Base-by-base conservation (phyloP, 2,113 vertebrate species). In the Nothocercus nigrocapillus region DNA sequence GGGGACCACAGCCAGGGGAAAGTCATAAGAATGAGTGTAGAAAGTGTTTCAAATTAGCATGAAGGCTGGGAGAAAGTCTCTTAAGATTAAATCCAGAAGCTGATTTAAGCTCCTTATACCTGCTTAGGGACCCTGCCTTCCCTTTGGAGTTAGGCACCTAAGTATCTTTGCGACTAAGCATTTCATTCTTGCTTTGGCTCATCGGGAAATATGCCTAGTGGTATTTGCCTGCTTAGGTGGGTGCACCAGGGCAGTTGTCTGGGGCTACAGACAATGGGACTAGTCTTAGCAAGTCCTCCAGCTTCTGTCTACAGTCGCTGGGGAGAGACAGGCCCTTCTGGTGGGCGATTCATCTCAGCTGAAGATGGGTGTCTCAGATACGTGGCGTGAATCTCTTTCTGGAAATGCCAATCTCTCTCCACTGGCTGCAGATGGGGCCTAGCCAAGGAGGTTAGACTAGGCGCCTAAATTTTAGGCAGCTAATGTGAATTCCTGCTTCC, bases 21-120 rank as follows among this genome's bases (percentile, higher is more conserved):
- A 90, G 82, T 90, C 56, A 51, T 61, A 84, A 87, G 44, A 70
- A 79, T 66, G 76, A 94, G 49, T 89, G 80, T 78, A 94, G 93
- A 93, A 95, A 62, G 68, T 92, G 91, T 82, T 95, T 92, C 90
- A 95, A 91, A 93, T 95, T 81, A 93, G 76, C 74, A 8, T 63
- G 81, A 72, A 89, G 75, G 77, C 77, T 84, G 84, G 62, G 32
- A 64, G 81, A 53, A 68, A 64, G 74, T 84, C 69, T 72, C 62
- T 90, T 81, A 44, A 81, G 47, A 69, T 77, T 49, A 78, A 89
- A 94, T 90, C 38, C 81, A 68, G 66, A 75, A 72, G 77, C 63
- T 87, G 81, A 53, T 89, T 90, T 96, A 84, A 94, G 66, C 62
- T 4, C 87, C 53, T 85, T 90, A 68, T 15, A 90, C 42, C 56